phyloP scores from a whole-genome alignment of 2,888 invertebrate species.

The Drosophila nigricruria region DNA sequence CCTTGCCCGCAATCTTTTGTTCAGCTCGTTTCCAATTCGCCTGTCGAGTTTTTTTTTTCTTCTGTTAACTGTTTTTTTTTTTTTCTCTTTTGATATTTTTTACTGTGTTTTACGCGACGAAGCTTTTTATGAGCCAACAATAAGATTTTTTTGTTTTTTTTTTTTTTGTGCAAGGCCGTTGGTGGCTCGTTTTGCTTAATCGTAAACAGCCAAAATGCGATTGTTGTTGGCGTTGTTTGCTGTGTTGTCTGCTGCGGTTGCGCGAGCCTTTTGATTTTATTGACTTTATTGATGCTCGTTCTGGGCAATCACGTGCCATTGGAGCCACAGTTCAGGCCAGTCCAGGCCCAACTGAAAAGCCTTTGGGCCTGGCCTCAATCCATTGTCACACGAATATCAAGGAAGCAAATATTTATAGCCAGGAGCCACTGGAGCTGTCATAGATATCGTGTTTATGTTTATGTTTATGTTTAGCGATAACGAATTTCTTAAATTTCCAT shows the following conservation, averaged over 20 bases:
- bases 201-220: constrained; percentile 40
- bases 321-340: constrained; percentile 23
- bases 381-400: not conserved
- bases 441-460: not conserved
- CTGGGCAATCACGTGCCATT: constrained; percentile 43
- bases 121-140: constrained; percentile 53
- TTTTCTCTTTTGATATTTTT: constrained; percentile 27
- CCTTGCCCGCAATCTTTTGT: constrained; percentile 54
- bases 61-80: too few relatives aligned
- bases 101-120: constrained; percentile 42
- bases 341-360: constrained; percentile 40
- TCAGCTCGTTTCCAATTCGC: constrained; percentile 36
- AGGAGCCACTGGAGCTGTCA: not conserved
- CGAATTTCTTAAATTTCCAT: not conserved
- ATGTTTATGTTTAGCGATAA: not conserved
- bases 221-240: constrained; percentile 3
- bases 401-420: not conserved
- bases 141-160: constrained; percentile 37
- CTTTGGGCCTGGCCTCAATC: constrained; percentile 36
- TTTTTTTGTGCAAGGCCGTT: constrained; percentile 54
- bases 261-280: constrained; percentile 51
- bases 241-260: constrained; percentile 37
- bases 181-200: constrained; percentile 50
- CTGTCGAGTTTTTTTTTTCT: constrained; percentile 19
- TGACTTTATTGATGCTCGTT: constrained; percentile 40